A percentile compares a stretch with the other conserved stretches of the same genome.
These are phyloP conservation scores for Agriotes lineatus DNA, from an alignment of 2,888 invertebrate genomes.

Conservation along the genomic window DNA sequence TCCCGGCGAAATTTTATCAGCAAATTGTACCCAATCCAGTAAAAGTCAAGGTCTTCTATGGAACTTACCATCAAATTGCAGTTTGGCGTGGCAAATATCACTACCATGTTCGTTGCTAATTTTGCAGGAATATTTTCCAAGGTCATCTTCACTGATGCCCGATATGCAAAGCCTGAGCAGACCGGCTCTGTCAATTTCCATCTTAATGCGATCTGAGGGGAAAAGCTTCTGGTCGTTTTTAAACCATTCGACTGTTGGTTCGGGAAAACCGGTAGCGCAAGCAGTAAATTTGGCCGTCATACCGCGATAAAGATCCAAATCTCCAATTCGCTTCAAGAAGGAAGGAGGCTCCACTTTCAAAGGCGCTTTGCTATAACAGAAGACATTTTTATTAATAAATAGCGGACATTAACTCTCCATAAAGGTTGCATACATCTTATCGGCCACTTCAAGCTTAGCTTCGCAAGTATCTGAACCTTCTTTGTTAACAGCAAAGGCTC, in stretches of 20 bases:
- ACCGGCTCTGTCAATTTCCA: slow-evolving; percentile 87
- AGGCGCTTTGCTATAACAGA: slow-evolving; percentile 73
- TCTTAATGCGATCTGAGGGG: slow-evolving; percentile 84
- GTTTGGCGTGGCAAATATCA: slow-evolving; percentile 82
- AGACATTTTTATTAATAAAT: not conserved
- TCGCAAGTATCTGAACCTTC: slow-evolving; percentile 84
- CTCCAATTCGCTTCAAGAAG: slow-evolving; percentile 91
- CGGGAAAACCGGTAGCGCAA: slow-evolving; percentile 88
- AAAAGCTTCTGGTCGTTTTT: slow-evolving; percentile 83
- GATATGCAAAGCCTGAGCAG: slow-evolving; percentile 85
- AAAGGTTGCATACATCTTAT: slow-evolving; percentile 81
- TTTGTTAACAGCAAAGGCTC: slow-evolving; percentile 82
- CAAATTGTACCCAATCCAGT: not conserved
- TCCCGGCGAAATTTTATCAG: no score
- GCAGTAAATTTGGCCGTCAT: slow-evolving; percentile 96
- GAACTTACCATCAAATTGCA: slow-evolving; percentile 82
- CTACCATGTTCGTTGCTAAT: slow-evolving; percentile 89
- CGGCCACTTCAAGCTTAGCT: slow-evolving; percentile 81
- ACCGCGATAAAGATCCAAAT: slow-evolving; percentile 87
- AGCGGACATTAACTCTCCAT: no score
- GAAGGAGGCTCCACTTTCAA: slow-evolving; percentile 86
- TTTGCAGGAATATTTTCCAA: slow-evolving; percentile 86
- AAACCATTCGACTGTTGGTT: slow-evolving; percentile 90
- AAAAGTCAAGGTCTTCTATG: not conserved
- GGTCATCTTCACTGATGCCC: slow-evolving; percentile 83